phyloP scores from a whole-genome alignment of 2,797 vertebrate genomes.

The Notoglanidium macrostoma region DNA sequence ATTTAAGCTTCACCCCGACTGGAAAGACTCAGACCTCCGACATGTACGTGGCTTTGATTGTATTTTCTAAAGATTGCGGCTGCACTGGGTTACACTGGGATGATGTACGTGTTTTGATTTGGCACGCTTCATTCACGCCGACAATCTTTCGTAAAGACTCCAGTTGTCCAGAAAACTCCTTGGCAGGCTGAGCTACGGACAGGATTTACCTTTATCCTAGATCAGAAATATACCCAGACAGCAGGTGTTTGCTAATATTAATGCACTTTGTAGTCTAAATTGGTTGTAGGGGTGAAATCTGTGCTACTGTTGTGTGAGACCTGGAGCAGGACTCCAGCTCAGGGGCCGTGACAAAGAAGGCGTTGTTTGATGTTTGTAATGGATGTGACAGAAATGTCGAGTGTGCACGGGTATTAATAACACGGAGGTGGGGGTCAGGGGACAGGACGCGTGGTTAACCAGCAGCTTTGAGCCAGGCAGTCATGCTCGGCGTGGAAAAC shows the following conservation, averaged over 20 bases:
- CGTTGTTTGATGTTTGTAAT: conserved; percentile 57
- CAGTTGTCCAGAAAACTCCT: not conserved
- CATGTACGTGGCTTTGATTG: conserved; percentile 60
- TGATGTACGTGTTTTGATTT: not conserved
- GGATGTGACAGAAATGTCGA: conserved; percentile 50
- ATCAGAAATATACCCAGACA: not conserved
- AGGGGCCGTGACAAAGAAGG: conserved; percentile 58
- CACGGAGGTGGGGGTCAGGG: conserved; percentile 23
- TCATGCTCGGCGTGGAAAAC: not conserved
- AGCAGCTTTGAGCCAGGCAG: not conserved
- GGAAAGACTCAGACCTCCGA: conserved; percentile 50
- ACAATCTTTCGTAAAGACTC: not conserved
- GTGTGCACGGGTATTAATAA: conserved; percentile 49
- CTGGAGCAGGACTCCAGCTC: conserved; percentile 26
- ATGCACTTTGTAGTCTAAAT: not conserved
- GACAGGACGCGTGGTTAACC: not conserved
- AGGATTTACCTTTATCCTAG: not conserved
- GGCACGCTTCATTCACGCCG: not conserved
- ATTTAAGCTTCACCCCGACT: conserved; percentile 42
- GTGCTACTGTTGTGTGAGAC: not conserved
- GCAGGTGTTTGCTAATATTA: conserved; percentile 8
- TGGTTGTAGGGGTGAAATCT: not conserved
- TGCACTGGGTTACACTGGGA: not conserved
- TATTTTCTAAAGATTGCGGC: not conserved
- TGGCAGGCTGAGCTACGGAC: not conserved